Conservation (phyloP, 2,797 vertebrate species). For the Neomorphus geoffroyi region DNA sequence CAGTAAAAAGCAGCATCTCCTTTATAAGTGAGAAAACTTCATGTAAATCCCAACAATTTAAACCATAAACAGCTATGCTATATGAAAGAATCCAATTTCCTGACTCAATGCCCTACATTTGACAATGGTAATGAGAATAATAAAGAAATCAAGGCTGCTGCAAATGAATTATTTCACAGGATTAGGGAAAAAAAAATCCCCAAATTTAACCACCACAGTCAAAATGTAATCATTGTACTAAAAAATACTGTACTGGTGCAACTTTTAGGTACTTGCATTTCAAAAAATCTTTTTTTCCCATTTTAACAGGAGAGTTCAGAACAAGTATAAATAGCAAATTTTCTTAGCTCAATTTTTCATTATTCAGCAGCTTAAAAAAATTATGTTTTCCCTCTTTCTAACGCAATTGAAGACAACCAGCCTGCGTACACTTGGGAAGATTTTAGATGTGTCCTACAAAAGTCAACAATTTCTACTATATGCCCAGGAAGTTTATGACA, state of each 20-base stretch:
- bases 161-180: background rate
- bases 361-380: background rate
- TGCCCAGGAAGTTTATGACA: background rate
- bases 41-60: background rate
- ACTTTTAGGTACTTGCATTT: constrained; percentile 15
- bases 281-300: background rate
- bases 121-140: background rate
- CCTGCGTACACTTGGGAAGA: background rate
- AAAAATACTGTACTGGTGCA: background rate
- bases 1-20: background rate
- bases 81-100: background rate
- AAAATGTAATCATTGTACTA: background rate
- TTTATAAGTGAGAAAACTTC: background rate
- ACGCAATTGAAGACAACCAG: background rate
- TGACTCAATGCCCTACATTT: background rate
- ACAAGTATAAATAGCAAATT: background rate
- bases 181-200: background rate
- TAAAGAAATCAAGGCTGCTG: background rate
- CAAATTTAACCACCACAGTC: constrained; percentile 3
- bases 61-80: background rate
- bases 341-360: background rate
- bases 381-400: background rate
- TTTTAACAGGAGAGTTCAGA: background rate
- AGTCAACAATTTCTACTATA: background rate
- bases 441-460: background rate